A percentile compares a stretch with the other conserved stretches of the same genome.
Evolutionary conservation across 2,113 vertebrate genomes (phyloP).

Genomic region (Solea senegalensis): DNA sequence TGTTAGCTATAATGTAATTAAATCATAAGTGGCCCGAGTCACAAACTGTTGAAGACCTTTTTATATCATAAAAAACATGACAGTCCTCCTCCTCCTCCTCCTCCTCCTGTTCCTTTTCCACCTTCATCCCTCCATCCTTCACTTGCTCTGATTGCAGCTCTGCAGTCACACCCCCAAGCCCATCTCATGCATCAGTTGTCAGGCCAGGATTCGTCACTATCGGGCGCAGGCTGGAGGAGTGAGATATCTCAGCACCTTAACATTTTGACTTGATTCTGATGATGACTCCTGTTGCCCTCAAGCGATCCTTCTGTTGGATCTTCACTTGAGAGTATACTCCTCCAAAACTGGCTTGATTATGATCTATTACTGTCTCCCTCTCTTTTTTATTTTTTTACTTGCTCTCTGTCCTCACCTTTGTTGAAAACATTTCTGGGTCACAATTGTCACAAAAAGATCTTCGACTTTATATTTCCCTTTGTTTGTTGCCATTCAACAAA

Average conservation of each 20-base stretch:
- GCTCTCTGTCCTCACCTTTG: slow-evolving; percentile 20
- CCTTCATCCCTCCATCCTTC: slow-evolving; percentile 42
- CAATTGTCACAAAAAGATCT: slow-evolving; percentile 33
- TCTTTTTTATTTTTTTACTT: not conserved
- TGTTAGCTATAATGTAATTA: too few species aligned
- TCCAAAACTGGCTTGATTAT: slow-evolving; percentile 42
- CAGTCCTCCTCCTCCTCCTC: not conserved
- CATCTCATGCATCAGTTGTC: slow-evolving; percentile 72
- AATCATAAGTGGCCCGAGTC: too few species aligned
- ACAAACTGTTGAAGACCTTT: too few species aligned
- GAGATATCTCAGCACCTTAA: slow-evolving; percentile 61
- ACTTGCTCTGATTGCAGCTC: slow-evolving; percentile 47
- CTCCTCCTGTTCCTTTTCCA: slow-evolving; percentile 13
- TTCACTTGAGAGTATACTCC: slow-evolving; percentile 33
- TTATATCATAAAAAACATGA: not conserved
- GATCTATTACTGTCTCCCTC: slow-evolving; percentile 43
- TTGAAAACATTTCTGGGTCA: slow-evolving; percentile 45
- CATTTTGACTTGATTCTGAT: slow-evolving; percentile 72
- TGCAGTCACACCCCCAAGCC: slow-evolving; percentile 53
- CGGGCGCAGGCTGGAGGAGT: slow-evolving; percentile 36
- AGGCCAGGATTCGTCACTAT: slow-evolving; percentile 50
- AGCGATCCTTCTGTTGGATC: slow-evolving; percentile 63
- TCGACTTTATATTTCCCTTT: slow-evolving; percentile 25
- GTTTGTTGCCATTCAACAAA: slow-evolving; percentile 27
- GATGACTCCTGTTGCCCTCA: slow-evolving; percentile 63